Percentiles rank a stretch among this genome's conserved stretches.
phyloP scores from a whole-genome alignment of 92 coral and sea anemone species.

The Micromussa lordhowensis region DNA sequence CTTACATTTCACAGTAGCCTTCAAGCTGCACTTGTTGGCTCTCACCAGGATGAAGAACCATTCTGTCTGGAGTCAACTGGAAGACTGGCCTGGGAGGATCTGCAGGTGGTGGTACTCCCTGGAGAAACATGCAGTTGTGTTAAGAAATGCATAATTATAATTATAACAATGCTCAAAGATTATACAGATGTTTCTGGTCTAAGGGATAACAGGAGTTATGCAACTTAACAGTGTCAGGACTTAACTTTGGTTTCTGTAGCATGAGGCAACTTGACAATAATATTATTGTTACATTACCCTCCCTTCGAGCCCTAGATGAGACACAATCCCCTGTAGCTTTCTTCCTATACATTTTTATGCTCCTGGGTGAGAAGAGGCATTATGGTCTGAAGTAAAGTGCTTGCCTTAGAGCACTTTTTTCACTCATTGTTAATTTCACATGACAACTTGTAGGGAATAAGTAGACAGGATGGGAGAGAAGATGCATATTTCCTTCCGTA shows the following conservation, averaged over 20 bases:
- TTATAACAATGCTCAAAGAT: neutral
- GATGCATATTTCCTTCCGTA: no score
- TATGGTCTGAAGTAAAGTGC: no score
- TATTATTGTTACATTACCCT: no score
- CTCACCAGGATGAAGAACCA: constrained; percentile 96
- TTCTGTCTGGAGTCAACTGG: constrained; percentile 88
- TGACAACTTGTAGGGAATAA: neutral
- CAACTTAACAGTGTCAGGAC: neutral
- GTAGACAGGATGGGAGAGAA: neutral
- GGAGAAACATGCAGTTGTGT: neutral
- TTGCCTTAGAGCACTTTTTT: neutral
- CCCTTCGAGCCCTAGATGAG: no score
- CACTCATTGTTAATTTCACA: neutral
- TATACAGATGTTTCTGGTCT: neutral
- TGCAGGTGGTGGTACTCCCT: constrained; percentile 86
- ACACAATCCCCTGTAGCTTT: no score
- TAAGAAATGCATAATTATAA: neutral
- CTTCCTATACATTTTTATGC: no score
- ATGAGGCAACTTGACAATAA: neutral
- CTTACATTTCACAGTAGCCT: constrained; percentile 83
- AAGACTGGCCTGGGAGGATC: constrained; percentile 88
- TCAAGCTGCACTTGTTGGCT: constrained; percentile 85
- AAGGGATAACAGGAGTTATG: neutral
- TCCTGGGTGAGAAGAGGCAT: no score
- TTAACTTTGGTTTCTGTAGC: neutral